Conservation (phyloP, 2,888 invertebrate species). For the Holacanthella duospinosa region DNA sequence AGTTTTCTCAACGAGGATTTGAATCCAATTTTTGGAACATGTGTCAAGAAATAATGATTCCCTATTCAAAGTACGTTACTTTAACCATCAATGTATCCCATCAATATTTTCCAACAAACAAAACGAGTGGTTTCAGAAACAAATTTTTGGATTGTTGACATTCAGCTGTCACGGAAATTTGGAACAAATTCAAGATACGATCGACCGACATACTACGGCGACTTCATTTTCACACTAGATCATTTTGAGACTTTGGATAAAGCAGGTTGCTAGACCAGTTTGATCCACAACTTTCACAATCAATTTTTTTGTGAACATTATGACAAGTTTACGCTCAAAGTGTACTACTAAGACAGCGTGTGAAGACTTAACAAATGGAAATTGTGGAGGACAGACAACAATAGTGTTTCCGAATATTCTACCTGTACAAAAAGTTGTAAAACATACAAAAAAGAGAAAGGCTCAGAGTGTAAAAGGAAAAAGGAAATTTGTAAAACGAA, state of each 20-base stretch:
- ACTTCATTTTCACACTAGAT: background rate
- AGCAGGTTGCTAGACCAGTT: too few species aligned
- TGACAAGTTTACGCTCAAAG: background rate
- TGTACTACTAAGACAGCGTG: background rate
- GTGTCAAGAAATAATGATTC: too few species aligned
- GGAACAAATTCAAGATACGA: background rate
- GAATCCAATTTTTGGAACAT: background rate
- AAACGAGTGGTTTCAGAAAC: background rate
- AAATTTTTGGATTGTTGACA: background rate
- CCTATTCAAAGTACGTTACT: background rate
- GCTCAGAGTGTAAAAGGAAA: too few species aligned
- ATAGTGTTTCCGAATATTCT: background rate
- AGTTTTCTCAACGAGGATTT: background rate
- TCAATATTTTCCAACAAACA: constrained; percentile 1
- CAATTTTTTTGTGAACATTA: too few species aligned
- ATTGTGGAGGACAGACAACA: background rate
- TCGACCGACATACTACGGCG: background rate
- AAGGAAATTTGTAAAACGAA: background rate
- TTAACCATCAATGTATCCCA: background rate
- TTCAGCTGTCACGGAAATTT: background rate
- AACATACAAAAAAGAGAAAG: background rate
- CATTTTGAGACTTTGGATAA: too few species aligned
- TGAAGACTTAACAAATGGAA: background rate
- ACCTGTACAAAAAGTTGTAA: background rate
- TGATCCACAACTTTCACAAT: too few species aligned